Evolutionary conservation across 2,797 vertebrate genomes (phyloP), one percentile per base, ranked within the genome.

Genomic region (Cetoscarus ocellatus): DNA sequence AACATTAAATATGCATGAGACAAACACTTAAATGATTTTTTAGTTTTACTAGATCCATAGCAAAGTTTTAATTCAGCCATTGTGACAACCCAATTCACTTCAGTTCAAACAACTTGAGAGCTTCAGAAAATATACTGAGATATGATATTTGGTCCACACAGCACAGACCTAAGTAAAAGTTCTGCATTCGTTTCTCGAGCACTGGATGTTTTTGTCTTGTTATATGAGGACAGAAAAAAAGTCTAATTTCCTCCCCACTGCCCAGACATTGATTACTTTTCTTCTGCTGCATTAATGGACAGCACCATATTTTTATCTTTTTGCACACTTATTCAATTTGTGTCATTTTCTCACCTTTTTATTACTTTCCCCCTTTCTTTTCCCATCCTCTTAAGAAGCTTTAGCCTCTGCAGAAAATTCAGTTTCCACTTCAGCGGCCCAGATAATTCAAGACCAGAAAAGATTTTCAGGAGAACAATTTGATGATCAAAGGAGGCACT

Each of bases 381-480:
- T 61, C 34, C 63, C 54, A 83, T 76, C 79, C 60, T 76, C 65
- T 60, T 85, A 83, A 88, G 84, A 83, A 80, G 86, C 87, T 91
- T 87, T 83, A 75, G 80, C 83, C 67, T 70, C 79, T 58, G 53
- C 67, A 54, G 86, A 90, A 86, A 90, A 89, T 89, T 81, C 85
- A 75, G 85, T 91, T 93, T 93, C 88, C 86, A 85, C 91, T 91
- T 79, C 84, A 89, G 86, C 50, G 67, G 86, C 83, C 84, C 83
- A 88, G 90, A 91, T 93, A 90, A 94, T 93, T 89, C 83, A 83
- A 85, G 88, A 91, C 88, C 85, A 85, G 79, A 86, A 85, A 80
- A 85, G 83, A 86, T 91, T 89, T 91, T 90, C 88, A 79, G 86
- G 81, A 92, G 91, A 91, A 91, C 91, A 91, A 91, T 92, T 92